Percentiles rank a stretch among this genome's conserved stretches.
Evolutionary conservation across 2,888 invertebrate genomes (phyloP).

Genomic region (Limnephilus rhombicus): DNA sequence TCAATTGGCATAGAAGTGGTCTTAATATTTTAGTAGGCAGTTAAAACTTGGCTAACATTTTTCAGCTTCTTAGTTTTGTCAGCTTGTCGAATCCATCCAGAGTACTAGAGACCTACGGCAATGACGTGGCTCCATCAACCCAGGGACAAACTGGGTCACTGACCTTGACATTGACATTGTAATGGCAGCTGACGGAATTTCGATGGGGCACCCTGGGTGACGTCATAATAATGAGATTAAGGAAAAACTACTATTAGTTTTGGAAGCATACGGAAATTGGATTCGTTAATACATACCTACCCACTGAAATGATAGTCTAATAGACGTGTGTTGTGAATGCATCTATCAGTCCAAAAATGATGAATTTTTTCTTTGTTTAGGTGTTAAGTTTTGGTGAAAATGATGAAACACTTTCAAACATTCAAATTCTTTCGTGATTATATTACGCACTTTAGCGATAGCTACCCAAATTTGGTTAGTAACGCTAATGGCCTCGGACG

Average conservation of each 20-base stretch:
- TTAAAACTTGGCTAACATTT: neutral
- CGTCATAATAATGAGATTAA: neutral
- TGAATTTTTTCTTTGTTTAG: too few species aligned
- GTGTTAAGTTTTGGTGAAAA: too few species aligned
- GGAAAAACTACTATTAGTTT: neutral
- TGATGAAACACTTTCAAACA: too few species aligned
- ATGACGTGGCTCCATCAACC: neutral
- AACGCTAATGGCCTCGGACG: too few species aligned
- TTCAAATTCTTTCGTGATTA: too few species aligned
- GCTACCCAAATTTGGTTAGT: too few species aligned
- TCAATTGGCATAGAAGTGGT: neutral
- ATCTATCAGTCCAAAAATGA: too few species aligned
- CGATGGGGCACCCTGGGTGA: neutral
- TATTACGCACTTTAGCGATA: too few species aligned
- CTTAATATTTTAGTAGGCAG: neutral
- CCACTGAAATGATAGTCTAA: too few species aligned
- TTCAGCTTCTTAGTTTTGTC: neutral
- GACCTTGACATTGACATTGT: constrained; percentile 38
- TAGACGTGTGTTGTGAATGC: too few species aligned
- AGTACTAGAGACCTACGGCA: neutral
- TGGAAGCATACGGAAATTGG: neutral
- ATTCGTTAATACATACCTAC: neutral
- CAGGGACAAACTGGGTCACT: constrained; percentile 13
- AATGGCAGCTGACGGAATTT: constrained; percentile 14
- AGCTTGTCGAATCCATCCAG: neutral